phyloP scores from a whole-genome alignment of 2,113 vertebrate genomes.

The Harpagus bidentatus region DNA sequence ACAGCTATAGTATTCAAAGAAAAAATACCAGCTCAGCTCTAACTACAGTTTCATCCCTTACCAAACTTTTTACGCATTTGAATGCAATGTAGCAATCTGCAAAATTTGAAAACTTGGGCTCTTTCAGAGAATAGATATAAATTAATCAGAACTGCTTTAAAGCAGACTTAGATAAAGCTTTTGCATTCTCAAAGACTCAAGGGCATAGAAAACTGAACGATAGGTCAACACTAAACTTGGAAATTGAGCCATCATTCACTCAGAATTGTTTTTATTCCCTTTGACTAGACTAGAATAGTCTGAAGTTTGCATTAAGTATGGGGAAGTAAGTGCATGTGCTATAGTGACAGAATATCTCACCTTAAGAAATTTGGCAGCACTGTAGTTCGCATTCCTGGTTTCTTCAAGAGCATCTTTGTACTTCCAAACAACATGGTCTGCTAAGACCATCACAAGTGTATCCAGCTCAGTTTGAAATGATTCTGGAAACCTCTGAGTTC shows the following conservation, averaged over 20 bases:
- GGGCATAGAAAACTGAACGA: neutral
- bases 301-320: neutral
- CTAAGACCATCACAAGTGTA: constrained; percentile 84
- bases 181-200: neutral
- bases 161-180: neutral
- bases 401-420: constrained; percentile 87
- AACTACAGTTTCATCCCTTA: neutral
- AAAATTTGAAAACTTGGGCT: neutral
- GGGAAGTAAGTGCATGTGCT: neutral
- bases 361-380: constrained; percentile 90
- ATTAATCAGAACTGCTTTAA: neutral
- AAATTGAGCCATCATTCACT: neutral
- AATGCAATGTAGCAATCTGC: neutral
- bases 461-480: constrained; percentile 88
- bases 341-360: constrained; percentile 59
- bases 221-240: neutral
- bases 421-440: constrained; percentile 93
- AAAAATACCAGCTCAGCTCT: neutral
- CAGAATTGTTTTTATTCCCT: neutral
- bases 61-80: neutral
- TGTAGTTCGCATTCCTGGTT: constrained; percentile 89
- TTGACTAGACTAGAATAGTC: neutral
- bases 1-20: neutral
- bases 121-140: neutral
- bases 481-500: constrained; percentile 87